These are phyloP conservation scores for Tupiocoris notatus DNA, from an alignment of 2,888 invertebrate genomes.

Conservation along the genomic window DNA sequence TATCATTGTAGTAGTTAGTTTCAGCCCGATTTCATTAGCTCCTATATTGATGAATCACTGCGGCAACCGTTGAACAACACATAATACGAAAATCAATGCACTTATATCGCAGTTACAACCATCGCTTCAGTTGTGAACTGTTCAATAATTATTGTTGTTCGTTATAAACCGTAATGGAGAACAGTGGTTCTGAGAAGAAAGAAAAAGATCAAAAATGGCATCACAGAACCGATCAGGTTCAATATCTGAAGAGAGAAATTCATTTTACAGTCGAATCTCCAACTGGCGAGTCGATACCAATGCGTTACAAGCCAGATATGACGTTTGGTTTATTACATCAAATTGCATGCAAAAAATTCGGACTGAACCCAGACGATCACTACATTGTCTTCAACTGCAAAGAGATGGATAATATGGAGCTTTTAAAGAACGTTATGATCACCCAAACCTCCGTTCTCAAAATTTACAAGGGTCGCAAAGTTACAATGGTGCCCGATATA, in stretches of 20 bases:
- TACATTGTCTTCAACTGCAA: constrained; percentile 2
- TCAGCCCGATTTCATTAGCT: too few relatives aligned
- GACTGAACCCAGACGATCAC: neutral
- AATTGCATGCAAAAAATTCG: neutral
- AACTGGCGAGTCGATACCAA: neutral
- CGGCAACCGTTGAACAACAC: too few relatives aligned
- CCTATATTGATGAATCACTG: too few relatives aligned
- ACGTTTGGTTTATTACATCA: neutral
- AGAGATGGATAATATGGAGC: neutral
- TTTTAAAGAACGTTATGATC: neutral
- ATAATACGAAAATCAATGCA: too few relatives aligned
- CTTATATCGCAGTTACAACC: too few relatives aligned
- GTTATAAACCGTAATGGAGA: neutral
- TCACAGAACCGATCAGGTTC: neutral
- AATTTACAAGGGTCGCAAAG: neutral
- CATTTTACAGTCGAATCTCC: neutral
- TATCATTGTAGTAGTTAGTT: too few relatives aligned
- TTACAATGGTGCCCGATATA: neutral
- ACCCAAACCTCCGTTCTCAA: neutral
- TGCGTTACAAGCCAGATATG: neutral
- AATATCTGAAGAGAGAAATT: neutral
- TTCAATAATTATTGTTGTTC: too few relatives aligned
- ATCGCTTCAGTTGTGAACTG: too few relatives aligned
- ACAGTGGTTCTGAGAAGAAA: neutral
- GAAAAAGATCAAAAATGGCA: neutral